Evolutionary conservation across 2,888 invertebrate genomes (phyloP).

Genomic region (Patella pellucida): DNA sequence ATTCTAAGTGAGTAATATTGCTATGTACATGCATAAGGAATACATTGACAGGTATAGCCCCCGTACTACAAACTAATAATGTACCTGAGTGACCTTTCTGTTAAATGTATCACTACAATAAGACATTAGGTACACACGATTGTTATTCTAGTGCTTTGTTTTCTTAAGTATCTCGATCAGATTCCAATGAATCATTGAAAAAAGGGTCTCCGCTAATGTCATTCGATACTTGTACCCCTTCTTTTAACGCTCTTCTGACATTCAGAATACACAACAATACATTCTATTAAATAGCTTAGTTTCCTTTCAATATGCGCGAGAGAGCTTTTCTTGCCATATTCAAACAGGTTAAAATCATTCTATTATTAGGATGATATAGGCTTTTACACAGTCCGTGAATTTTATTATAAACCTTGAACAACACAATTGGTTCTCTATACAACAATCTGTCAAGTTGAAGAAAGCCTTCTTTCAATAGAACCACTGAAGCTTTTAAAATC

Average conservation of each 20-base stretch:
- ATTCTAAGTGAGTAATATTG: too few species aligned
- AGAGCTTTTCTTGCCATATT: slow-evolving; percentile 2
- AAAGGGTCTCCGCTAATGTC: neutral
- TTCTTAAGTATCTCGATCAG: slow-evolving; percentile 4
- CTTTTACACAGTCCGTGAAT: slow-evolving; percentile 9
- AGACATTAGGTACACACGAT: neutral
- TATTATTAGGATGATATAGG: slow-evolving; percentile 7
- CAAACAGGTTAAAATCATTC: slow-evolving; percentile 9
- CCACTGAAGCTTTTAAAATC: too few species aligned
- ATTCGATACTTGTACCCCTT: slow-evolving; percentile 11
- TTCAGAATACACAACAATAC: slow-evolving; percentile 1
- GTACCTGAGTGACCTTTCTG: too few species aligned
- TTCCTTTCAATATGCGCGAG: neutral
- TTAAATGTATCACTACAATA: neutral
- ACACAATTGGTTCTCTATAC: slow-evolving; percentile 5
- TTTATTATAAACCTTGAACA: slow-evolving; percentile 1
- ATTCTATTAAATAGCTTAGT: slow-evolving; percentile 6
- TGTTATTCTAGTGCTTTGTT: slow-evolving; percentile 5
- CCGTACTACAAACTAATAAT: too few species aligned
- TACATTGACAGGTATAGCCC: too few species aligned
- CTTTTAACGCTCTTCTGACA: slow-evolving; percentile 3
- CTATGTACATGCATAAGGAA: too few species aligned
- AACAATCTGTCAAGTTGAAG: neutral
- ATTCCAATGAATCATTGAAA: slow-evolving; percentile 3
- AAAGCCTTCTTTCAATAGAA: neutral